Conservation (phyloP, 2,797 vertebrate genomes). For the Coluber constrictor region DNA sequence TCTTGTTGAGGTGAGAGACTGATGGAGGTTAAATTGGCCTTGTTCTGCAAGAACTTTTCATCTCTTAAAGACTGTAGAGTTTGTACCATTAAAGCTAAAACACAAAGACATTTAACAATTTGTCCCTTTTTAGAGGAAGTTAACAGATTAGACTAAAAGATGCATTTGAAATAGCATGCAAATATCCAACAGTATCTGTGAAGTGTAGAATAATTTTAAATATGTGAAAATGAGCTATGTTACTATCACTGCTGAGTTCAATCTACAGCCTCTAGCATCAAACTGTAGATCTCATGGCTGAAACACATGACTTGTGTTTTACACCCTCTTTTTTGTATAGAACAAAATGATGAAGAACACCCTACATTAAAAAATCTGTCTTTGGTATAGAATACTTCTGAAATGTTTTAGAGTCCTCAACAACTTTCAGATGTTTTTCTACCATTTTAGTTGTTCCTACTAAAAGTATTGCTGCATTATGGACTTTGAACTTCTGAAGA, state of each 20-base stretch:
- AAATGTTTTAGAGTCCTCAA: neutral
- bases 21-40: constrained; percentile 74
- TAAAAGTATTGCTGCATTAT: neutral
- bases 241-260: neutral
- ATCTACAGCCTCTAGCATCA: neutral
- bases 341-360: neutral
- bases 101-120: neutral
- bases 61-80: constrained; percentile 76
- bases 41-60: constrained; percentile 70
- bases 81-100: constrained; percentile 79
- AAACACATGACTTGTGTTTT: neutral
- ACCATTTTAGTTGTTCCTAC: neutral
- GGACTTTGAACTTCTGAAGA: neutral
- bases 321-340: neutral
- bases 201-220: neutral
- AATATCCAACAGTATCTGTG: neutral
- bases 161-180: neutral
- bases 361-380: neutral
- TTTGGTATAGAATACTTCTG: neutral
- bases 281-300: neutral
- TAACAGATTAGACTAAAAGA: neutral
- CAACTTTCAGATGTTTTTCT: neutral
- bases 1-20: constrained; percentile 77
- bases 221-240: neutral
- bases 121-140: neutral